Evolutionary conservation across 2,113 vertebrate genomes (phyloP), one percentile per base, ranked within the genome.

Genomic region (Bubalus kerabau): DNA sequence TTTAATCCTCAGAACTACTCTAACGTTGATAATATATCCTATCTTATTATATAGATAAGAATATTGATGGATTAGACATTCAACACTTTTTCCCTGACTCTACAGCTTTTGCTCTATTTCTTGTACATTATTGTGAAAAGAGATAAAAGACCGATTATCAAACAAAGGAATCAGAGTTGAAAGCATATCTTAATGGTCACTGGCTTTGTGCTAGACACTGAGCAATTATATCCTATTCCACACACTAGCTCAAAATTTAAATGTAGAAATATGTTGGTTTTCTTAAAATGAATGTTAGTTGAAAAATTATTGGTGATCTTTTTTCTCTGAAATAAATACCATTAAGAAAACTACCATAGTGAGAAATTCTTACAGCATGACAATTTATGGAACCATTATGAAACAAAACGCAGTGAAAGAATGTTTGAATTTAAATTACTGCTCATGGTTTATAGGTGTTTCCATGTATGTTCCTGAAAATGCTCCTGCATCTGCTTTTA

Each of bases 391-490:
- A 3, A 48, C n/a, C 54, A 43, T 7, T 36, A 12, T 11, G 74
- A 93, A 89, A 12, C n/a, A 76, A 93, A 46, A 52, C 0, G 0
- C 30, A 1, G 10, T 19, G 19, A 48, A 89, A 88, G 36, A 28
- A 32, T 64, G 26, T n/a, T 74, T 13, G 17, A 67, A 59, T 97
- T 94, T 57, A 89, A 24, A 88, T 94, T 87, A 86, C 0, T 96
- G 11, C 76, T 87, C 10, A 89, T 96, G 95, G 56, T 94, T 92
- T 93, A 10, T 78, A 98, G 84, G 83, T 43, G 81, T 90, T 50
- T 94, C 62, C 23, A 3, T 98, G 43, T 89, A 91, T 36, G 94
- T 97, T 98, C 81, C 82, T 83, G 97, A 98, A 98, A 97, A 95
- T 6, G 59, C 95, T 71, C 86, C 62, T 26, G 9, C 71, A 74